These are phyloP conservation scores for Drosophila maculinotata DNA, from an alignment of 2,888 invertebrate genomes.

Conservation along the genomic window DNA sequence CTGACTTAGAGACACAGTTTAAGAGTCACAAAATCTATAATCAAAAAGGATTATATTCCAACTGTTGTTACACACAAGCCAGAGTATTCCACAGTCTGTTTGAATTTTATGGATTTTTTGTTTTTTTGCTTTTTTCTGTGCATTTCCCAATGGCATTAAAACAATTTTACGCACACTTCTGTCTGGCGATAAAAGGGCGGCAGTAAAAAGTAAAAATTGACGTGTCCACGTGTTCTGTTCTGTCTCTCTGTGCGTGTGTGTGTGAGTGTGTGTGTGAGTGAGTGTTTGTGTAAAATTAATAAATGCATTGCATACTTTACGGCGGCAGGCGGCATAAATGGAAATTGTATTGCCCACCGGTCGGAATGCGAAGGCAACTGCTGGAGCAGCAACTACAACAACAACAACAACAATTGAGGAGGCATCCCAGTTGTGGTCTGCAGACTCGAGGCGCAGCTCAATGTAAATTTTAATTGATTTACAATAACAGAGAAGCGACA, in stretches of 20 bases:
- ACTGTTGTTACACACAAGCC: too few relatives aligned
- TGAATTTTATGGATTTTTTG: not conserved
- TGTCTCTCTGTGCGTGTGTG: not conserved
- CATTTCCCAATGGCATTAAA: slow-evolving; percentile 50
- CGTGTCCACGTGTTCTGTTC: slow-evolving; percentile 8
- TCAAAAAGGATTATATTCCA: too few relatives aligned
- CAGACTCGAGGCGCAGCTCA: slow-evolving; percentile 26
- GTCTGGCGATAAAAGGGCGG: slow-evolving; percentile 36
- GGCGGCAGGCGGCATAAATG: slow-evolving; percentile 52
- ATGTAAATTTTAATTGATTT: slow-evolving; percentile 76
- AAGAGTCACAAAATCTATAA: too few relatives aligned
- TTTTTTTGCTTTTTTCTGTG: slow-evolving; percentile 2
- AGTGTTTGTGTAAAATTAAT: slow-evolving; percentile 50
- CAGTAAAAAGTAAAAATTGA: slow-evolving; percentile 32
- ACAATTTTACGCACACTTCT: slow-evolving; percentile 53
- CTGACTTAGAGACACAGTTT: too few relatives aligned
- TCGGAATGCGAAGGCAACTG: slow-evolving; percentile 12
- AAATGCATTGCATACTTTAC: slow-evolving; percentile 62
- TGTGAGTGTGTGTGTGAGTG: slow-evolving; percentile 1
- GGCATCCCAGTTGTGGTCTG: slow-evolving; percentile 7
- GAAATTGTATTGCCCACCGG: slow-evolving; percentile 57
- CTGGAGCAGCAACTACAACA: slow-evolving; percentile 3
- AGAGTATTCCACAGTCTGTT: not conserved
- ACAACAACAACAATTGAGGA: not conserved
- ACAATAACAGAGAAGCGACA: slow-evolving; percentile 50